Conservation (phyloP, 2,888 invertebrate genomes). For the Caenorhabditis zanzibari region DNA sequence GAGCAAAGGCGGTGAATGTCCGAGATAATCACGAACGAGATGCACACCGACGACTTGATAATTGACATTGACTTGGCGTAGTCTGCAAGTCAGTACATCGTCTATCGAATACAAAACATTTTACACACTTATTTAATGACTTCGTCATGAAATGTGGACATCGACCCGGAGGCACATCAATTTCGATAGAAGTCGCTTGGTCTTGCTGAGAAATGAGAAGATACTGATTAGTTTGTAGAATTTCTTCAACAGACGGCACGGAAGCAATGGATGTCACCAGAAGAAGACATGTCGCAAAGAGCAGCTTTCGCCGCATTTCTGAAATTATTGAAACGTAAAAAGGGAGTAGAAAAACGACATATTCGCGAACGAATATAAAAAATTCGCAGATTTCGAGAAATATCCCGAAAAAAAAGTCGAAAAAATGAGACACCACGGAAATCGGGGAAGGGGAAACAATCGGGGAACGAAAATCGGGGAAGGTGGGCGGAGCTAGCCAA, state of each 20-base stretch:
- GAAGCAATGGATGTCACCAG: neutral
- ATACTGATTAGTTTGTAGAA: slow-evolving; percentile 57
- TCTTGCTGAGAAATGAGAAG: slow-evolving; percentile 49
- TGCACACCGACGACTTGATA: slow-evolving; percentile 14
- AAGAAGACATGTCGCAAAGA: neutral
- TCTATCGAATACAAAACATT: neutral
- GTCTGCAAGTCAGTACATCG: neutral
- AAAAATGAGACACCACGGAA: too few relatives aligned
- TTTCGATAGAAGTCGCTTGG: slow-evolving; percentile 15
- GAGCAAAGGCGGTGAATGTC: slow-evolving; percentile 14
- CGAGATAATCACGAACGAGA: slow-evolving; percentile 38
- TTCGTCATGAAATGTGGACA: slow-evolving; percentile 34
- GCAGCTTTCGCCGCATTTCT: slow-evolving; percentile 19
- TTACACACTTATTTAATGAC: slow-evolving; percentile 6
- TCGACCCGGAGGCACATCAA: slow-evolving; percentile 15
- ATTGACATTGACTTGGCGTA: neutral
- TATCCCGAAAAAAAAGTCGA: too few relatives aligned
- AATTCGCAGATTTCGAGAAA: too few relatives aligned
- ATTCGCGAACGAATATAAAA: too few relatives aligned
- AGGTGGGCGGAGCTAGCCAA: too few relatives aligned
- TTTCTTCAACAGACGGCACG: slow-evolving; percentile 36
- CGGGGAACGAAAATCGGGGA: too few relatives aligned
- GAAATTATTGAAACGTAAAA: neutral
- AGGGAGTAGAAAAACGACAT: neutral
- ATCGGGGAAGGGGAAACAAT: too few relatives aligned